Percentiles rank a stretch among this genome's conserved stretches.
Evolutionary conservation across 2,888 invertebrate genomes (phyloP).

Genomic region (Idaea biselata): DNA sequence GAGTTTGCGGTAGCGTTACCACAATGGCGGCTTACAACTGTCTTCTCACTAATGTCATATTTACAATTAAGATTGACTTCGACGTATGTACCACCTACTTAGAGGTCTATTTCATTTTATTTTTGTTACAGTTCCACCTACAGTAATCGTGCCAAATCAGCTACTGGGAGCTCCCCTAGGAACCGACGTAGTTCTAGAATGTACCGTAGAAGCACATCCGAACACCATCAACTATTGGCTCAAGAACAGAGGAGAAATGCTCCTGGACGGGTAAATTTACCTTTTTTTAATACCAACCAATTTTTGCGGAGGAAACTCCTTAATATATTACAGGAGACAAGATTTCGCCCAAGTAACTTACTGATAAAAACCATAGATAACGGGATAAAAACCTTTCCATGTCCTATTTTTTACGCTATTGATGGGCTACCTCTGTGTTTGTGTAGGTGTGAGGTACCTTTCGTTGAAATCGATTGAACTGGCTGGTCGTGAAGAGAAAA

Average conservation of each 20-base stretch:
- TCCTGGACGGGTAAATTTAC: constrained; percentile 86
- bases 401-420: neutral
- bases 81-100: neutral
- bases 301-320: neutral
- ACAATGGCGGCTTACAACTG: no score
- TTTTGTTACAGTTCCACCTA: constrained; percentile 86
- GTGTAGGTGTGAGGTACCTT: neutral
- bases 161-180: constrained; percentile 91
- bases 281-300: neutral
- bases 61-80: no score
- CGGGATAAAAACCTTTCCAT: neutral
- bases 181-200: constrained; percentile 91
- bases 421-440: neutral
- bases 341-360: neutral
- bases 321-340: neutral
- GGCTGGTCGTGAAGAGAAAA: no score
- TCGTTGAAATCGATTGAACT: neutral
- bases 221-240: constrained; percentile 86
- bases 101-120: constrained; percentile 10
- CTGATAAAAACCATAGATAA: neutral
- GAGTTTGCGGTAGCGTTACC: no score
- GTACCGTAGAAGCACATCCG: constrained; percentile 93
- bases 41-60: no score
- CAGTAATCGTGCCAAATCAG: constrained; percentile 93
- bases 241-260: constrained; percentile 88